These are phyloP conservation scores for Gopherus evgoodei DNA, from an alignment of 2,113 vertebrate species.

Conservation along the genomic window DNA sequence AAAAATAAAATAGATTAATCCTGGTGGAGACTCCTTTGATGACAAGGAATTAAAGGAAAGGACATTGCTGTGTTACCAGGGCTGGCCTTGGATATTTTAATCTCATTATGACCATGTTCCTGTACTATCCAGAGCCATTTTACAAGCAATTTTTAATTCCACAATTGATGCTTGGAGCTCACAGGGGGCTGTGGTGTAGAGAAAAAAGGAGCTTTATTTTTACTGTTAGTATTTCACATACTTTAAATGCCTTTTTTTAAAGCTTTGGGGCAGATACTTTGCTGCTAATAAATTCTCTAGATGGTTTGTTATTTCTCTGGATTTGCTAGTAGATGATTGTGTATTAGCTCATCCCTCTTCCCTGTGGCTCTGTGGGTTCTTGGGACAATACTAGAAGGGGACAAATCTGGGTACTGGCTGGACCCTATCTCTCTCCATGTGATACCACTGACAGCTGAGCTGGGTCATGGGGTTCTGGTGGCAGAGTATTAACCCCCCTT, in stretches of 20 bases:
- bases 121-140: background rate
- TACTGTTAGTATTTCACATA: rapidly evolving
- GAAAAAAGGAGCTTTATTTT: rapidly evolving
- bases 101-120: background rate
- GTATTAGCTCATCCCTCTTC: too few species aligned
- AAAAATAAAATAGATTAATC: background rate
- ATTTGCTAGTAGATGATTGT: background rate
- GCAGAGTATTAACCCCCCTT: background rate
- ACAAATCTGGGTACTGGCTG: background rate
- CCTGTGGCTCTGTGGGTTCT: background rate
- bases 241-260: background rate
- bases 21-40: background rate
- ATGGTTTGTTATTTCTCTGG: background rate
- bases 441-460: background rate
- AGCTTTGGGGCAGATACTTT: background rate
- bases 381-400: background rate
- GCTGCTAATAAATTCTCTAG: background rate
- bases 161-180: background rate
- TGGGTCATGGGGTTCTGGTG: background rate
- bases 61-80: rapidly evolving
- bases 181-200: too few species aligned
- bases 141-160: rapidly evolving
- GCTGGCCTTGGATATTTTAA: background rate
- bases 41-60: background rate
- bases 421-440: background rate